Percentiles rank a stretch among this genome's conserved stretches.
These are phyloP conservation scores for Dolichopus griseipennis DNA, from an alignment of 2,888 invertebrate genomes.

Conservation along the genomic window DNA sequence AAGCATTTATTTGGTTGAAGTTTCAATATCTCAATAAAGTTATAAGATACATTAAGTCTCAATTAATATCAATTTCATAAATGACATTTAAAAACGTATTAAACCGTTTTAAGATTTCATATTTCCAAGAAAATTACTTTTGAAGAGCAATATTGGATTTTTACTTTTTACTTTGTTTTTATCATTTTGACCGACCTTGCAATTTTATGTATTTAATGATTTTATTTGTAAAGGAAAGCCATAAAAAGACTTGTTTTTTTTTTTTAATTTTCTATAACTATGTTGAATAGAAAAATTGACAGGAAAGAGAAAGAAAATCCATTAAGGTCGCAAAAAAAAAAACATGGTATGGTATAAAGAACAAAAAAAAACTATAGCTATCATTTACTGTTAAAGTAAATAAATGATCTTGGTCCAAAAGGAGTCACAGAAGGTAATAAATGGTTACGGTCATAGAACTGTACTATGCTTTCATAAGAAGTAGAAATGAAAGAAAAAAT, in stretches of 20 bases:
- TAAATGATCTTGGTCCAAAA: not conserved
- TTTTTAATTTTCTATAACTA: not conserved
- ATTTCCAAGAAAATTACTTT: too few relatives aligned
- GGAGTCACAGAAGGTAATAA: conserved; percentile 6
- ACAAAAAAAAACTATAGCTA: not conserved
- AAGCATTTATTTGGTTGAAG: too few relatives aligned
- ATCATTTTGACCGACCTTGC: too few relatives aligned
- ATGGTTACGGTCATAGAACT: conserved; percentile 3
- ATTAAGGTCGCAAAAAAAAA: not conserved
- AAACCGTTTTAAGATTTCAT: too few relatives aligned
- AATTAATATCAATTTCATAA: too few relatives aligned
- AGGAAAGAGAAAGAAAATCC: not conserved
- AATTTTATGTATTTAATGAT: not conserved
- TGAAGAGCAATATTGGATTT: too few relatives aligned
- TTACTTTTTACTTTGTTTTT: too few relatives aligned
- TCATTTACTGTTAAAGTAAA: conserved; percentile 6
- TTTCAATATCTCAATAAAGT: too few relatives aligned
- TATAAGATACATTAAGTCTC: too few relatives aligned
- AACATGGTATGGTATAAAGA: too few relatives aligned
- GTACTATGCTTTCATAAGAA: not conserved
- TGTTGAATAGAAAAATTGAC: not conserved
- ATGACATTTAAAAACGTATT: too few relatives aligned
- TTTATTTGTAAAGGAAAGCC: not conserved
- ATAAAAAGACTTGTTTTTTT: too few relatives aligned
- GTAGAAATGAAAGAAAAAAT: not conserved